Conservation (phyloP, 2,113 vertebrate genomes). For the Crypturellus undulatus region DNA sequence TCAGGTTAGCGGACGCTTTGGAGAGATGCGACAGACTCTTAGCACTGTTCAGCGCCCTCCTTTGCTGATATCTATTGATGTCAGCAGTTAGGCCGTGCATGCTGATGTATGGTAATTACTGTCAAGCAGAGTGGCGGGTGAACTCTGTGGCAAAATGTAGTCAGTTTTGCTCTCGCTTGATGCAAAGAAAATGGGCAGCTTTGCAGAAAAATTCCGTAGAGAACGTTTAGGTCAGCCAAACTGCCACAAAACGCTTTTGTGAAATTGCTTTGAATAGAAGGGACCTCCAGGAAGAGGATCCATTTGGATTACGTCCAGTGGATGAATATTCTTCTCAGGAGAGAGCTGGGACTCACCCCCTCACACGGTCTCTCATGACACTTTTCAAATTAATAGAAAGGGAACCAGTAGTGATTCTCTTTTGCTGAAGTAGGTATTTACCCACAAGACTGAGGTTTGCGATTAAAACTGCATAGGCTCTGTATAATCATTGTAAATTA, state of each 20-base stretch:
- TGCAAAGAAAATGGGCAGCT: neutral
- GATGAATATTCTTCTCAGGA: neutral
- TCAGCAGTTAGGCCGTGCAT: neutral
- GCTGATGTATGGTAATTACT: neutral
- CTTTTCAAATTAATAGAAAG: neutral
- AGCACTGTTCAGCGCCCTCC: neutral
- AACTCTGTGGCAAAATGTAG: neutral
- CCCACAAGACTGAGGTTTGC: neutral
- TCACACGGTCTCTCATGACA: neutral
- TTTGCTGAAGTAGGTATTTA: neutral
- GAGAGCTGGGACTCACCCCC: accelerated
- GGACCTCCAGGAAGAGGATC: neutral
- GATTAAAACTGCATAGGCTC: neutral
- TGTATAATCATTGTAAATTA: neutral
- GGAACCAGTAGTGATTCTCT: neutral
- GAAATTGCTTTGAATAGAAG: neutral
- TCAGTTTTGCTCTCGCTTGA: neutral
- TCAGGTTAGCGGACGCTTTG: neutral
- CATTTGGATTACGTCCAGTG: neutral
- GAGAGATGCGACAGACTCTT: neutral
- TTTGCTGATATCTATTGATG: neutral
- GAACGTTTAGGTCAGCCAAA: neutral
- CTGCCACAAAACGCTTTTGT: neutral
- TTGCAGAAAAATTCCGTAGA: neutral
- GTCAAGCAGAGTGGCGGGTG: neutral